A percentile compares a stretch with the other conserved stretches of the same genome.
Evolutionary conservation across 2,888 invertebrate species (phyloP).

Genomic region (Metacarcinus magister): DNA sequence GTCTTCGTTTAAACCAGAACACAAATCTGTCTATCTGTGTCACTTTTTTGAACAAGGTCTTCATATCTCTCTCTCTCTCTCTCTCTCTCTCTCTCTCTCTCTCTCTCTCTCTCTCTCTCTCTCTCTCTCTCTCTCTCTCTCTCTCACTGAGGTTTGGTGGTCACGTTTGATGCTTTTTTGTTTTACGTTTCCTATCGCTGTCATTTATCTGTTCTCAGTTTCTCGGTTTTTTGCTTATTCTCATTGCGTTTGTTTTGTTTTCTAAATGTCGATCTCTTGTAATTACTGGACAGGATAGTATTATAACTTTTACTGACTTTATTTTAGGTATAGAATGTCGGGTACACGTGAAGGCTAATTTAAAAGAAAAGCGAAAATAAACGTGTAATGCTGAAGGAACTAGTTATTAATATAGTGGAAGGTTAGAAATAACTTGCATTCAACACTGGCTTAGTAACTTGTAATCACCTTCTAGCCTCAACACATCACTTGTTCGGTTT

Average conservation of each 20-base stretch:
- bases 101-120: not conserved
- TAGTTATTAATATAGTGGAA: not conserved
- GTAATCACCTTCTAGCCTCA: no score
- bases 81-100: slow-evolving; percentile 43
- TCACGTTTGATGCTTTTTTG: not conserved
- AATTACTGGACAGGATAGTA: no score
- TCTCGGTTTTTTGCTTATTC: not conserved
- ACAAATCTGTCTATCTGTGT: not conserved
- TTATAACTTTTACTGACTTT: no score
- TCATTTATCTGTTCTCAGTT: not conserved
- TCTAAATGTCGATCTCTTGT: no score
- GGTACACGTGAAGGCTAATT: no score
- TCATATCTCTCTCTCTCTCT: not conserved
- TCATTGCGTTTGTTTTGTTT: not conserved
- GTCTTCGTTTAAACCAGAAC: not conserved
- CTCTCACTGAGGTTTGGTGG: no score
- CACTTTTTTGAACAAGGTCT: not conserved
- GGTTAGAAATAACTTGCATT: not conserved
- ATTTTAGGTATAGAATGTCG: no score
- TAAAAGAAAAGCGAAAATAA: no score
- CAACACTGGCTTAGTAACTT: not conserved
- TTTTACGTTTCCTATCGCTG: not conserved
- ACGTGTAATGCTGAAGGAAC: no score
- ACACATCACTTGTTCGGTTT: not conserved
- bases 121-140: no score